These are phyloP conservation scores for Valencia hispanica DNA, from an alignment of 2,797 vertebrate genomes.

Conservation along the genomic window DNA sequence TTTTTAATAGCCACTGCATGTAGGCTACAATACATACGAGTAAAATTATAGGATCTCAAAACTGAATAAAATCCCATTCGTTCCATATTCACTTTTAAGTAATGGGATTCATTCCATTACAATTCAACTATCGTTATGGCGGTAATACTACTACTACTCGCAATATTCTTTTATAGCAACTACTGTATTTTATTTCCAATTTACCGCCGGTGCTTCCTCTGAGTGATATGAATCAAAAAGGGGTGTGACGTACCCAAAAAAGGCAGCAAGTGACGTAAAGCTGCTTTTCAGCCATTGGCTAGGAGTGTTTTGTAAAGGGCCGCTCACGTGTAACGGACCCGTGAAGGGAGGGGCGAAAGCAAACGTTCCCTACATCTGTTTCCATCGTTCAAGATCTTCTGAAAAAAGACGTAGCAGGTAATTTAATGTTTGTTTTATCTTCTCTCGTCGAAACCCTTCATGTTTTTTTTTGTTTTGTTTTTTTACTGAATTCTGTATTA, in stretches of 20 bases:
- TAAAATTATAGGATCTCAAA: no score
- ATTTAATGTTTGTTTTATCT: neutral
- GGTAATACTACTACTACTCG: neutral
- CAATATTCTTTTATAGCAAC: no score
- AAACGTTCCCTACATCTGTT: neutral
- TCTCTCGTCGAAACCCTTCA: no score
- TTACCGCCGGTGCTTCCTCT: neutral
- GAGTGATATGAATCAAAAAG: neutral
- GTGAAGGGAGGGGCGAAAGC: constrained; percentile 15
- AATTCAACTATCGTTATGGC: no score
- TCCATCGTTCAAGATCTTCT: neutral
- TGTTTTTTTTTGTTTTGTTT: no score
- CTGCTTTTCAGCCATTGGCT: neutral
- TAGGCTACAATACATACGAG: neutral
- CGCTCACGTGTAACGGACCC: neutral
- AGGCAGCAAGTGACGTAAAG: neutral
- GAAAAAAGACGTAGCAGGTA: constrained; percentile 39
- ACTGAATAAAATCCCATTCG: no score
- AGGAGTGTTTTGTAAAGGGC: neutral
- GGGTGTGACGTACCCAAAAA: neutral
- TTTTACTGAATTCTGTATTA: neutral
- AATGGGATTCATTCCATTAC: no score
- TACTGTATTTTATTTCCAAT: neutral
- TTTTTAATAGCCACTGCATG: neutral
- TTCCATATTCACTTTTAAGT: no score